Base-by-base conservation (phyloP, 2,888 invertebrate genomes). In the Eudasyphora cyanicolor region DNA sequence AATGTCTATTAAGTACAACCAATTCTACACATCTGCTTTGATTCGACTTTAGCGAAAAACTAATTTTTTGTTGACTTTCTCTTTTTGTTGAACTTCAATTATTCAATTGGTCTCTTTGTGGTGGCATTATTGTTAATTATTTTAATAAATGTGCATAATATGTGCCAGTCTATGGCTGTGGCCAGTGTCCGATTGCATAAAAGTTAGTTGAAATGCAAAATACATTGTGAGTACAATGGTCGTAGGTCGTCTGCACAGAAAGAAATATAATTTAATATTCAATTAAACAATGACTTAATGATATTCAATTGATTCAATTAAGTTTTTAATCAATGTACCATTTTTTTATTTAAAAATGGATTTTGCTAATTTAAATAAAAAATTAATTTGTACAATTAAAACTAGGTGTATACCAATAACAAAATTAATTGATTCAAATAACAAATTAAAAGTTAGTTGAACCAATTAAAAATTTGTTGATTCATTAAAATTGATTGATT, bases 31-130 rank as follows among this genome's bases (percentile, higher is more conserved):
- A 8, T 57, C 27, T 27, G 24, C 12, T 14, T 57, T 4, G 14
- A 12, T 57, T 27, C 57, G 14, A 27, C 27, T 27, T 57, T 24
- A 12, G 24, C 57, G 57, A 24, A 57, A 57, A 57, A 57, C 57
- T 57, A 57, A 57, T 57, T 57, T 24, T 57, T 21, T 24, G 14
- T 57, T 21, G 57, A 57, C 57, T 57, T 57, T 57, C 57, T 57
- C 57, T 57, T 57, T n/a, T n/a, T n/a, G n/a, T n/a, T 14, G 57
- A 6, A 10, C 14, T 57, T 57, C 27, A 24, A 57, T 14, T 57
- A 27, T 57, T 57, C 57, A 57, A 57, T 45, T 45, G 45, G n/a
- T 14, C 45, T 84, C n/a, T n/a, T n/a, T n/a, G 85, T 17, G 76
- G 76, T n/a, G 69, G 35, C 79, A 82, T 82, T 49, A 73, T 57